Base-by-base conservation (phyloP, 2,797 vertebrate species). In the Mastacembelus armatus region DNA sequence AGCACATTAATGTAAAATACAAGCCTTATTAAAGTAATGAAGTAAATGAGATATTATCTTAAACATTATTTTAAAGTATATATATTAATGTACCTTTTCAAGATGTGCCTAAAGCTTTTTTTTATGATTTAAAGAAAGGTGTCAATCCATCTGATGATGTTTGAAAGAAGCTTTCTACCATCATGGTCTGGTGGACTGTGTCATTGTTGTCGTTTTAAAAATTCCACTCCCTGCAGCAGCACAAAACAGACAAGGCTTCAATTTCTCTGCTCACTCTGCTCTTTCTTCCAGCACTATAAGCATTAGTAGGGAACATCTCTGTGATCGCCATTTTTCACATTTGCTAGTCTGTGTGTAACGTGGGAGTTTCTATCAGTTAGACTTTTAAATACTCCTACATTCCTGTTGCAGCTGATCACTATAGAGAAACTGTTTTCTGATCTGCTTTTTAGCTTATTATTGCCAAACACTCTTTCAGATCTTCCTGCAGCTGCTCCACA, bases 51-150 rank as follows among this genome's bases (percentile, higher is more conserved):
- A 77, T 54, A 22, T 58, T 6, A 64, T 38, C 32, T 40, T 7
- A 30, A 5, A 55, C 19, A 1, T 2, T 35, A 10, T 42, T 27
- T 55, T 10, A 26, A 65, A 10, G 30, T 48, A 22, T 35, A 49
- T 42, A 35, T 49, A 38, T 45, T 56, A 16, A 69, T 66, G 63
- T 52, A 35, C 22, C 8, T 7, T 68, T 54, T 66, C 30, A 51
- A 54, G n/a, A 35, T 22, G 27, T 21, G 59, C 66, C 52, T n/a
- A 7, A 61, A 47, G 69, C 45, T 38, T 47, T 77, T 15, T n/a
- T 77, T 42, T 11, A 42, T 64, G 19, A 48, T 73, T 72, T 1
- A 39, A 57, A 62, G 33, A 66, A 74, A 75, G 43, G 21, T 29
- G 11, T 21, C 73, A 29, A 10, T n/a, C 35, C 57, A 57, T 57